Percentiles rank a stretch among this genome's conserved stretches.
Evolutionary conservation across 2,888 invertebrate genomes (phyloP).

Genomic region (Stegana nigrithorax): DNA sequence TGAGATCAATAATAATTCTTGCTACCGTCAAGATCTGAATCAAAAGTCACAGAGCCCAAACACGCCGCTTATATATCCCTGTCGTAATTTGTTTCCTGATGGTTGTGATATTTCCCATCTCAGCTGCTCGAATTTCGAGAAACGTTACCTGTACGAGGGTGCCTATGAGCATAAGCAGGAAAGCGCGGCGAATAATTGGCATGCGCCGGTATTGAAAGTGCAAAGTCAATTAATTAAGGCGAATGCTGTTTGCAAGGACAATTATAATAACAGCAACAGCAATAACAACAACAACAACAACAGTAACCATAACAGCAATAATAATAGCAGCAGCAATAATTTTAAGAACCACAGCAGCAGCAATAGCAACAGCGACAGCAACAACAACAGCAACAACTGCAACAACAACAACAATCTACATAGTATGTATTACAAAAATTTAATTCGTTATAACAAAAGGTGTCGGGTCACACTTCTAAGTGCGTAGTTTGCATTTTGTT

Average conservation of each 20-base stretch:
- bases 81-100: conserved; percentile 61
- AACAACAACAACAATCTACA: conserved; percentile 14
- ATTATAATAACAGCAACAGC: conserved; percentile 5
- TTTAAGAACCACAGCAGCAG: background rate
- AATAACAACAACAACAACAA: background rate
- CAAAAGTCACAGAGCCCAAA: conserved; percentile 6
- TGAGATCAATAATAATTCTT: conserved; percentile 60
- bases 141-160: background rate
- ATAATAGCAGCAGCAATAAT: background rate
- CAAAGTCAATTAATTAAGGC: no score
- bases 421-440: conserved; percentile 18
- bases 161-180: background rate
- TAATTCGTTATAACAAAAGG: conserved; percentile 16
- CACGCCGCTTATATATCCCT: conserved; percentile 56
- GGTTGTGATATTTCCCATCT: conserved; percentile 60
- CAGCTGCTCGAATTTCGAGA: conserved; percentile 35
- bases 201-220: conserved; percentile 1
- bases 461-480: conserved; percentile 40
- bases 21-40: conserved; percentile 51
- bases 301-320: background rate
- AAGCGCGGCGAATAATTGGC: background rate
- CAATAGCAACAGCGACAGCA: conserved; percentile 14
- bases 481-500: conserved; percentile 22
- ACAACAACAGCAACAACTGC: conserved; percentile 8
- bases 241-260: no score